These are phyloP conservation scores for Drosophila hamatofila DNA, from an alignment of 2,888 invertebrate species.

Conservation along the genomic window DNA sequence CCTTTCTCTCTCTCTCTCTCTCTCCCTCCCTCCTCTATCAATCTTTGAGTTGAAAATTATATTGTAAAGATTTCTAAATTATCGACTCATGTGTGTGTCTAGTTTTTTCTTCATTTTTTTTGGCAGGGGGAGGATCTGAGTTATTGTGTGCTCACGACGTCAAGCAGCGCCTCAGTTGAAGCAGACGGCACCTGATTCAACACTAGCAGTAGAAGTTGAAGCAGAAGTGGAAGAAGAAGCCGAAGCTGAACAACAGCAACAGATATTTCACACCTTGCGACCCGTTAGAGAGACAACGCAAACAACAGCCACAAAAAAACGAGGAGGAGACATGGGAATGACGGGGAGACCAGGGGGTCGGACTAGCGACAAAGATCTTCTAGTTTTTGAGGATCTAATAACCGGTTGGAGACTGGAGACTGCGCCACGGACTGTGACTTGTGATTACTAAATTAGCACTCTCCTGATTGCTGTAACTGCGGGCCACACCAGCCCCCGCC, in stretches of 20 bases:
- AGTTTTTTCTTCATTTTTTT: slow-evolving; percentile 8
- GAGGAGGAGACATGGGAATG: not conserved
- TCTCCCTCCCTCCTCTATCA: not conserved
- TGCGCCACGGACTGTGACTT: slow-evolving; percentile 44
- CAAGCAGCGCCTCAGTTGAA: slow-evolving; percentile 52
- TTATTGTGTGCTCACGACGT: slow-evolving; percentile 70
- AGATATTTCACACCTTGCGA: slow-evolving; percentile 70
- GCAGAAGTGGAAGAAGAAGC: not conserved
- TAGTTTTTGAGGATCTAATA: slow-evolving; percentile 53
- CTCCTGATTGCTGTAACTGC: slow-evolving; percentile 60
- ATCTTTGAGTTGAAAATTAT: slow-evolving; percentile 15
- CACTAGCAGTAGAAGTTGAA: slow-evolving; percentile 27
- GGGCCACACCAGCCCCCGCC: slow-evolving; percentile 1
- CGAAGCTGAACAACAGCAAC: slow-evolving; percentile 13
- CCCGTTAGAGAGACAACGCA: slow-evolving; percentile 60
- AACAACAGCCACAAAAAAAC: not conserved
- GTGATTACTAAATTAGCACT: slow-evolving; percentile 77
- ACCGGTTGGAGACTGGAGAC: slow-evolving; percentile 39
- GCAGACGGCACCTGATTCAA: slow-evolving; percentile 69
- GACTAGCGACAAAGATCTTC: slow-evolving; percentile 29
- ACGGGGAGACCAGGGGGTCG: not conserved
- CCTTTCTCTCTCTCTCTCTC: not conserved
- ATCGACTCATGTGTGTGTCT: slow-evolving; percentile 38
- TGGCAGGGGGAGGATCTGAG: slow-evolving; percentile 64
- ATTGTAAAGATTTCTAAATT: slow-evolving; percentile 73